Evolutionary conservation across 2,113 vertebrate species (phyloP), one percentile per base, ranked within the genome.

Genomic region (Brachypodius melanocephalos): DNA sequence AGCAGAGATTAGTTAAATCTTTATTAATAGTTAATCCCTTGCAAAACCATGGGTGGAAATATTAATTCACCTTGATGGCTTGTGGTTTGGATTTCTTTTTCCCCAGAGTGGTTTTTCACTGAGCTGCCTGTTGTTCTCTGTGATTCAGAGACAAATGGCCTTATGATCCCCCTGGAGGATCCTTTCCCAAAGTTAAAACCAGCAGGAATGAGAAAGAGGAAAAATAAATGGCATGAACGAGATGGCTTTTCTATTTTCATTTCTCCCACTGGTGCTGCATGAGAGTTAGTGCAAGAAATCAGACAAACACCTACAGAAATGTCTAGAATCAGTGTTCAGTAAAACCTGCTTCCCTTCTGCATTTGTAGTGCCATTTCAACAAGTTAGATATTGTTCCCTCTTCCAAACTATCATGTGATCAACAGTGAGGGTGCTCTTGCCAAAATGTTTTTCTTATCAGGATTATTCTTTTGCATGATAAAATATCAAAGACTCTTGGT

Each of bases 321-420:
- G 22, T 72, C 66, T 88, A 89, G 46, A 88, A 76, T 10, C 26
- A 43, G 38, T 24, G 34, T 17, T 94, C 5, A 1, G 74, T 79
- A 85, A 94, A 95, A 85, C 62, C 54, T 95, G 74, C 81, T 89
- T 88, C 91, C 79, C 91, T 88, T 59, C 91, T 82, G 61, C 66
- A 58, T 89, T 89, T 73, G 45, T 71, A 68, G 58, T 38, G 66
- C 62, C 34, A 38, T 76, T 95, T 73, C 81, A 92, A 62, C 84
- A 88, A 65, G 89, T 51, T n/a, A 63, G 38, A 9, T 95, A 81
- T 85, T 89, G 66, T 58, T 94, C 22, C 26, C 17, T 69, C 40
- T 94, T 88, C 59, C 63, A 85, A 84, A 51, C 66, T 32, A 63
- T 16, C 69, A 6, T 7, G 17, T 54, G 61, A 34, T 89, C 51